These are phyloP conservation scores for Geophilus truncorum DNA, from an alignment of 2,888 invertebrate genomes.

Conservation along the genomic window DNA sequence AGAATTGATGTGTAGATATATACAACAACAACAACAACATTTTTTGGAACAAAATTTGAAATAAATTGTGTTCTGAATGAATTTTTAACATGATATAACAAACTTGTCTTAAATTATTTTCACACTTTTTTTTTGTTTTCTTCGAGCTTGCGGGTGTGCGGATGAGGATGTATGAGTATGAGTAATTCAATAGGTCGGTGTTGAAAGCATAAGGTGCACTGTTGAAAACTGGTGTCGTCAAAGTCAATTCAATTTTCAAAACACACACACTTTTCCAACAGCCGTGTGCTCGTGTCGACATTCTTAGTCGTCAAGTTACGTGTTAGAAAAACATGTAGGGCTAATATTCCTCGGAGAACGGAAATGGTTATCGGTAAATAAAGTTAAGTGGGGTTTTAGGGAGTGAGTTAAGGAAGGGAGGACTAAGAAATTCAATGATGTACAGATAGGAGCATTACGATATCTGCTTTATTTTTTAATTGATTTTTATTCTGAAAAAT, in stretches of 20 bases:
- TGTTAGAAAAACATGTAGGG: neutral
- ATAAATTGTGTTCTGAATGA: neutral
- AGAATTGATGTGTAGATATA: constrained; percentile 22
- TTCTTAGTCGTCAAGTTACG: neutral
- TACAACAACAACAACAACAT: neutral
- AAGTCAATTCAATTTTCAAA: constrained; percentile 5
- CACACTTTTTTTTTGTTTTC: neutral
- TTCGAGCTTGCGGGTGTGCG: neutral
- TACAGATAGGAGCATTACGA: too few species aligned
- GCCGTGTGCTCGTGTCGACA: neutral
- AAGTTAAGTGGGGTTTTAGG: neutral
- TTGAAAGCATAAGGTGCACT: neutral
- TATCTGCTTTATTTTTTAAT: too few species aligned
- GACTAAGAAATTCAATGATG: neutral
- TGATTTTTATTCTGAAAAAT: too few species aligned
- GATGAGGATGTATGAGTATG: neutral
- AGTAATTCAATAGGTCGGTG: neutral
- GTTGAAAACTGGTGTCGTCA: neutral
- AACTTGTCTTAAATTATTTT: neutral
- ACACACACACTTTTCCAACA: neutral
- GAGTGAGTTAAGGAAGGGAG: neutral
- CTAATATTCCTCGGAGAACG: neutral
- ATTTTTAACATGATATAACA: neutral
- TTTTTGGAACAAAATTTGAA: neutral
- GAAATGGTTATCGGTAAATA: neutral